Evolutionary conservation across 1,140 invertebrate genomes (phyloP), one percentile per base, ranked within the genome.

Genomic region (Drosophila leontia): DNA sequence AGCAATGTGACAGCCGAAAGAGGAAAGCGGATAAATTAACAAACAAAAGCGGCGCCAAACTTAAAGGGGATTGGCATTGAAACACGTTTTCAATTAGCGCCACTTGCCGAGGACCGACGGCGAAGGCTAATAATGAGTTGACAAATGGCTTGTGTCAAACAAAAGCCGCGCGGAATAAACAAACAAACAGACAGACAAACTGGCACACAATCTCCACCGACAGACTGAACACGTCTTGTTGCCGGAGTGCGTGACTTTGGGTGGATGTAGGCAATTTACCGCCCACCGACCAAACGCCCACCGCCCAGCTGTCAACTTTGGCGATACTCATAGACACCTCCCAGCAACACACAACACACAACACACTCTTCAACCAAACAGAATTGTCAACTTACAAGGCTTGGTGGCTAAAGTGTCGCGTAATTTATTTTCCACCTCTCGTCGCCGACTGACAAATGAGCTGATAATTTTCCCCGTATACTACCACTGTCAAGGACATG

Each of bases 341-440:
- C 26, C 17, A 15, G 13, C 1, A 26, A 41, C 50, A 41, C 53
- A 34, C 1, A 26, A 41, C 50, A 41, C 53, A 34, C 55, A n/a
- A 51, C 47, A 35, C 41, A 75, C 51, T 65, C 51, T 58, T 48
- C 50, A 56, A 39, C 39, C 45, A 65, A 77, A 78, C 75, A 50
- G 74, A 61, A 78, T 57, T 78, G 74, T 78, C 75, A 78, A 69
- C 63, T 69, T 78, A 55, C 56, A 77, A 56, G 63, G 56, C 63
- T 60, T 45, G 75, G 42, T 45, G 75, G 56, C 56, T 41, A 57
- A 78, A 78, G 75, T 78, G 75, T 78, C 75, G 75, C 75, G 75
- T 78, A 78, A 78, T 78, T 78, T 78, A 78, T 78, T 78, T 78
- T 78, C 56, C 75, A 78, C 75, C 74, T 78, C 74, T 69, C 44